Conservation (phyloP, 2,113 vertebrate species). For the Bubo scandiacus region DNA sequence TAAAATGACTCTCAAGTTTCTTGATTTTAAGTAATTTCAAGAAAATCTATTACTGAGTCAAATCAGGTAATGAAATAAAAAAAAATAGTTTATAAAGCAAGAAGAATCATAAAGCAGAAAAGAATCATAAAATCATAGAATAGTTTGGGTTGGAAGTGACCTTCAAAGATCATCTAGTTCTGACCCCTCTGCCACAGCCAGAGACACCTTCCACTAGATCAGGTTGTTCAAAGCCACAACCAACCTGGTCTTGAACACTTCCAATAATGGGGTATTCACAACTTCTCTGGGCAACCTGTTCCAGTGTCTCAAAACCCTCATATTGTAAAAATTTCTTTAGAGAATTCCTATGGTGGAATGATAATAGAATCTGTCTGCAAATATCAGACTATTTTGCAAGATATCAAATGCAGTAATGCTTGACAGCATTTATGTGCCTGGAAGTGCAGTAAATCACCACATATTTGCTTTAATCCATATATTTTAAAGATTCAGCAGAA, state of each 20-base stretch:
- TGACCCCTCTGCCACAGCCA: background rate
- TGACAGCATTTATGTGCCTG: background rate
- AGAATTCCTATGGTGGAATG: background rate
- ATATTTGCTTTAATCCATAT: background rate
- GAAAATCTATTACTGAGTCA: background rate
- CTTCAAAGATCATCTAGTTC: background rate
- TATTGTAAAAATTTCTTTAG: background rate
- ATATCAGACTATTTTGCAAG: background rate
- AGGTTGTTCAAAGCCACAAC: background rate
- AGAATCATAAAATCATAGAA: background rate
- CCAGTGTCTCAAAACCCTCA: background rate
- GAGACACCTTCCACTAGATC: background rate
- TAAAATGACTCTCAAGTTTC: background rate
- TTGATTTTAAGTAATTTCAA: background rate
- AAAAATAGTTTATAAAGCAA: background rate
- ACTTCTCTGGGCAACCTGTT: background rate
- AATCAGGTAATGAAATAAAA: background rate
- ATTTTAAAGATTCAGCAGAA: background rate
- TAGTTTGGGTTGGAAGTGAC: background rate
- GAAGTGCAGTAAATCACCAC: background rate
- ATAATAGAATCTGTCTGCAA: background rate
- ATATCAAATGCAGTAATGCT: background rate
- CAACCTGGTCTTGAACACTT: background rate
- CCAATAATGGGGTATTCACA: background rate
- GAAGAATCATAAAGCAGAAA: background rate